phyloP scores from a whole-genome alignment of 2,888 invertebrate genomes.

The Erynnis tages region DNA sequence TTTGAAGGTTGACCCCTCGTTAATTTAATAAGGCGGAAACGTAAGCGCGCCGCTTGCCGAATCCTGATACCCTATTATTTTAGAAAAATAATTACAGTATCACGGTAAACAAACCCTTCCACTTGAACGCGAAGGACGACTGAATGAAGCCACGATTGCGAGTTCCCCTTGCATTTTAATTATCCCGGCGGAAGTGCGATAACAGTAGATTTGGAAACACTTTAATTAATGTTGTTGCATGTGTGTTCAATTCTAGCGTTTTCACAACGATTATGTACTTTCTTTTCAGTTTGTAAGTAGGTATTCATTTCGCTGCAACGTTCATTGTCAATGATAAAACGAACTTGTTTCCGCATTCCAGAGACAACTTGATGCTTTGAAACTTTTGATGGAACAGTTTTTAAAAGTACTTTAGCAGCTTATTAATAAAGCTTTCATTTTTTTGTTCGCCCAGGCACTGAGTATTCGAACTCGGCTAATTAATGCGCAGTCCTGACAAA shows the following conservation, averaged over 20 bases:
- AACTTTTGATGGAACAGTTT: constrained; percentile 29
- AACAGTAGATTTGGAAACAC: constrained; percentile 73
- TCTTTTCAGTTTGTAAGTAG: constrained; percentile 45
- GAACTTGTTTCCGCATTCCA: constrained; percentile 27
- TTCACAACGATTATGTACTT: constrained; percentile 55
- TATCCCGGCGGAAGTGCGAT: constrained; percentile 71
- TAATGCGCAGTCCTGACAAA: constrained; percentile 27
- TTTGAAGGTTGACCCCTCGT: constrained; percentile 6
- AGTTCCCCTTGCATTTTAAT: constrained; percentile 76
- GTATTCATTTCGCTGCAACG: constrained; percentile 33
- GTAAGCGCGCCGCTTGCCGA: constrained; percentile 21
- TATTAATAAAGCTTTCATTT: constrained; percentile 24
- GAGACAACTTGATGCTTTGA: constrained; percentile 31
- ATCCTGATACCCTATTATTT: constrained; percentile 36
- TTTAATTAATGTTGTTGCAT: constrained; percentile 77
- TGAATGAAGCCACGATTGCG: constrained; percentile 54
- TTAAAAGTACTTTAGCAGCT: constrained; percentile 25
- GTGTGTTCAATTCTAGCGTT: constrained; percentile 63
- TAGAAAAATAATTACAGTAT: constrained; percentile 33
- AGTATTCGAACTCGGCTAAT: constrained; percentile 25
- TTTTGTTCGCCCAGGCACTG: constrained; percentile 14
- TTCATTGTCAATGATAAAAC: constrained; percentile 28
- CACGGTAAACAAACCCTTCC: constrained; percentile 32
- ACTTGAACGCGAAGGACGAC: constrained; percentile 38
- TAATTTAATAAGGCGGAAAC: constrained; percentile 19